These are phyloP conservation scores for Climacteris rufus DNA, from an alignment of 2,113 vertebrate species.

Conservation along the genomic window DNA sequence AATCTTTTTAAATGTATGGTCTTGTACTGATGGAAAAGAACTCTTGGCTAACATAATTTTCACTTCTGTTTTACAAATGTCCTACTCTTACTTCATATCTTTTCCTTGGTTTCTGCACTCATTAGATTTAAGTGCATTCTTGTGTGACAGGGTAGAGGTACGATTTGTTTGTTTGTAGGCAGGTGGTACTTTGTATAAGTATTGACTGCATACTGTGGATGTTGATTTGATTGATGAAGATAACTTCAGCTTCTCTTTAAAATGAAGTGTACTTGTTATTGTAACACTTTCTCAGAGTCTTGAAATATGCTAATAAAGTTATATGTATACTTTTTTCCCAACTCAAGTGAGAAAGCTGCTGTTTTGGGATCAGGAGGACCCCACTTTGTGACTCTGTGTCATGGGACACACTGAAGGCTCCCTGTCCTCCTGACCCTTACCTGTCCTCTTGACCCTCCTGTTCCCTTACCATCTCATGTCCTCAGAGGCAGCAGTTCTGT, in stretches of 20 bases:
- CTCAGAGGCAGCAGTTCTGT: not conserved
- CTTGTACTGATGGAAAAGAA: not conserved
- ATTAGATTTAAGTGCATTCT: not conserved
- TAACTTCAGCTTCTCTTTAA: constrained; percentile 10
- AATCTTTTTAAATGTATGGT: not conserved
- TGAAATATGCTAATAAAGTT: not conserved
- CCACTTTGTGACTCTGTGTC: not conserved
- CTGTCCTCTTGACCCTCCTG: not conserved
- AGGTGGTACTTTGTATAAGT: not conserved
- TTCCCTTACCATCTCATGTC: not conserved
- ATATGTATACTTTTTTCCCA: not conserved
- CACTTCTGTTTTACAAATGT: not conserved
- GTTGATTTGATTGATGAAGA: constrained; percentile 17
- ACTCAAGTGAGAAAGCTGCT: not conserved
- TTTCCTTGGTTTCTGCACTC: not conserved
- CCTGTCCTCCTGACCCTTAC: not conserved
- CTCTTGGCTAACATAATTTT: not conserved
- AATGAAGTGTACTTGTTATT: not conserved
- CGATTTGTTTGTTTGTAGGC: not conserved
- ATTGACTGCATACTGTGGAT: not conserved
- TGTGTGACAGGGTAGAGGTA: not conserved
- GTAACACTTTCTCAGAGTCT: not conserved
- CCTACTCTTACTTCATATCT: not conserved
- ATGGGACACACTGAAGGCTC: not conserved
- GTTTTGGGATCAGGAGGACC: not conserved